Evolutionary conservation across 2,888 invertebrate species (phyloP).

Genomic region (Rugalucina vietnamica): DNA sequence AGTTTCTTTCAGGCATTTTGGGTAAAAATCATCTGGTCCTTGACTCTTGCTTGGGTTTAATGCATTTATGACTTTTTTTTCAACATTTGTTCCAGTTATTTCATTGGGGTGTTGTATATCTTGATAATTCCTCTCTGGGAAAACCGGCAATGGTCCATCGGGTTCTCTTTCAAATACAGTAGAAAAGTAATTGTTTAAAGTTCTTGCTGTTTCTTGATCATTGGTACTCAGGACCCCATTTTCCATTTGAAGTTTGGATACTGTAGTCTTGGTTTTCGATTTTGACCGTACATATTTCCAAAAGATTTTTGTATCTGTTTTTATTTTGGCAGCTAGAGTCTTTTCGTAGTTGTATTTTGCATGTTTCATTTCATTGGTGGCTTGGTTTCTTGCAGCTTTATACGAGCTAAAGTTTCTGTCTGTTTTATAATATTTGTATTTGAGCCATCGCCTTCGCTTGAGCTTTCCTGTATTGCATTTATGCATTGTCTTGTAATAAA

Average conservation of each 20-base stretch:
- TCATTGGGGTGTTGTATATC: background rate
- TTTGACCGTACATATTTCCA: background rate
- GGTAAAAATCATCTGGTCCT: no score
- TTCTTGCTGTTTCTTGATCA: constrained; percentile 5
- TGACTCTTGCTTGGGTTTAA: background rate
- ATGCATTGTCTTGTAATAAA: background rate
- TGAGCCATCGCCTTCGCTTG: background rate
- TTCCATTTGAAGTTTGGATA: background rate
- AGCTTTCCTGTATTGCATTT: no score
- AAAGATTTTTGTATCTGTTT: background rate
- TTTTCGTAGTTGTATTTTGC: background rate
- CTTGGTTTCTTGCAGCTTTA: constrained; percentile 9
- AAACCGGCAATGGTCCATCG: background rate
- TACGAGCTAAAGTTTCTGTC: background rate
- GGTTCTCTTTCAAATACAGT: background rate
- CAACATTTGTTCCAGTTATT: background rate
- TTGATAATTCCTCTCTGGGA: background rate
- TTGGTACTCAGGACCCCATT: background rate
- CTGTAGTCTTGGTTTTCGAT: background rate
- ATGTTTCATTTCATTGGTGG: background rate
- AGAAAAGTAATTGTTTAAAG: background rate
- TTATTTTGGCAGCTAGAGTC: background rate
- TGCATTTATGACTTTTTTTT: background rate
- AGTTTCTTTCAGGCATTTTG: background rate
- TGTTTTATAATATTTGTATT: background rate